Evolutionary conservation across 2,113 vertebrate genomes (phyloP), one percentile per base, ranked within the genome.

Genomic region (Paraplagusia blochii): DNA sequence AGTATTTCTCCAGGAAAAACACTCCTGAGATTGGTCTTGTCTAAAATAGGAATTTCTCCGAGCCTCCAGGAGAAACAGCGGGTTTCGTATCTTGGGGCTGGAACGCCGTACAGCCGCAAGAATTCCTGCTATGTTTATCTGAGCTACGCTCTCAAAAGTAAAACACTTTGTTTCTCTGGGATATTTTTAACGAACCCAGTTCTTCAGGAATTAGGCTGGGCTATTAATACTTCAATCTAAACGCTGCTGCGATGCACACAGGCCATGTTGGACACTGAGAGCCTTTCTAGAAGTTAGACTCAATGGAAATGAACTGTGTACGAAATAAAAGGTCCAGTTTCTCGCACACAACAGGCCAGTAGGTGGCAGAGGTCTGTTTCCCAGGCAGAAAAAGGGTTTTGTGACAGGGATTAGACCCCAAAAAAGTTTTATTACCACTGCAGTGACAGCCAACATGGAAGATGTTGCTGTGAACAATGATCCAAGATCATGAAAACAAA

Each of bases 121-220:
- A 73, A 79, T 79, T 77, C 61, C 63, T 70, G 61, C 53, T 52
- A 66, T 83, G 79, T 80, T 85, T 84, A 58, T 74, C 79, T 71
- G 74, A 81, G 59, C 5, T 54, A 78, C 62, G 65, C 78, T 64
- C 40, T 13, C 56, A 66, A 67, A 58, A 56, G 45, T 74, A 47
- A 81, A 82, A 74, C 54, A 75, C 59, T 53, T 57, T 10, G 51
- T 79, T 81, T 69, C 50, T 60, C 36, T 7, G 3, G n/a, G 62
- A 54, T 80, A 84, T 86, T 79, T 88, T 75, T 76, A 80, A 77
- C 39, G 65, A 79, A 70, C 60, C 62, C 16, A 70, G 62, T 64
- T 85, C 51, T 12, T 44, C n/a, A 66, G 16, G 66, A 80, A 72
- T 58, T 50, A 53, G 65, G 72, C 49, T 68, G 59, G 47, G 46